Base-by-base conservation (phyloP, 1,140 invertebrate species). In the Probaryconus sp. region DNA sequence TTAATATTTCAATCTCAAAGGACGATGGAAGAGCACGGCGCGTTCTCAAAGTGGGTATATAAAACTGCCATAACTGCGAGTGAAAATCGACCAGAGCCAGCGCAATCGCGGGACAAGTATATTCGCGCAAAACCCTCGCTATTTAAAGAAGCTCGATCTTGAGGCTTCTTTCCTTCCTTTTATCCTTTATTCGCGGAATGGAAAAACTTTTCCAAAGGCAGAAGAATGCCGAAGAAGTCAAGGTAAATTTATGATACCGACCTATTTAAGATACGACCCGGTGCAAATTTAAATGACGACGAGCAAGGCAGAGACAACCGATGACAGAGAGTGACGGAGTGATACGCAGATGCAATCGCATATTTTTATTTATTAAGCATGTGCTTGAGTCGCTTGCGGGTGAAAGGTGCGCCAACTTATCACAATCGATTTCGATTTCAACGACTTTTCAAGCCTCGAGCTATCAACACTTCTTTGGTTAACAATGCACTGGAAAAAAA, bases 151-250 rank as follows among this genome's bases (percentile, higher is more conserved):
- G 55, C 55, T 47, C 65, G 48, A 69, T 61, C 48, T 38, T 60
- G 38, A 45, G 31, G 55, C 56, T 70, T 70, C 67, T 26, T 69
- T 69, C 45, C 45, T 51, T 50, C 55, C 55, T 55, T 69, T 53
- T 55, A 70, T 55, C 56, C 67, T 70, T 70, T 69, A 45, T 69
- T 69, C 38, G 45, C 21, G 38, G 47, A 69, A 69, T 68, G 64
- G 64, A 51, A 68, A 68, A 68, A 68, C 53, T 68, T 68, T 68
- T 60, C 48, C 47, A 51, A 60, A 51, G 42, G 14, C 14, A n/a
- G 43, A 42, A 67, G 51, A 67, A 67, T 56, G 17, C 42, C 17
- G 43, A 42, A 42, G 35, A 42, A 58, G 43, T 67, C 63, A 35
- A 67, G 40, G 43, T 9, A 58, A 67, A 67, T 67, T 67, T 67